Base-by-base conservation (phyloP, 2,113 vertebrate species). In the Callipepla californica region DNA sequence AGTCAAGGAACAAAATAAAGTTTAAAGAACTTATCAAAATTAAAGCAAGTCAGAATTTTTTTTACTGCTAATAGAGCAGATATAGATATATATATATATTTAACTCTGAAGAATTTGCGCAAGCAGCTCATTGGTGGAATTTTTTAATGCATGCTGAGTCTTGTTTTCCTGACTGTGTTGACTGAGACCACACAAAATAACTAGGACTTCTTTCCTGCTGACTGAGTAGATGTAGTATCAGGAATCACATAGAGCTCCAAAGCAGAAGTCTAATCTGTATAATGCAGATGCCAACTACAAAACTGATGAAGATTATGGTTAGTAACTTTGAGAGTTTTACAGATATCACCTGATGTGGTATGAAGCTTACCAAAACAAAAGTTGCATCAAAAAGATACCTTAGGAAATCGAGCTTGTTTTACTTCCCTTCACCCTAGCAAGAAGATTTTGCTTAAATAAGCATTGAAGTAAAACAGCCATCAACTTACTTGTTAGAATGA, bases 121-220 rank as follows among this genome's bases (percentile, higher is more conserved):
- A 48, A 89, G 18, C 38, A 70, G 45, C 70, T 94, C 57, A 26
- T 61, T 72, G 67, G 55, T 85, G 67, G 55, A 57, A 61, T 62
- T 91, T 91, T 87, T 63, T 80, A 90, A 92, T 77, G 80, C 23
- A n/a, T 90, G 82, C 89, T 63, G 51, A 87, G 13, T 84, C 85
- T 91, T 95, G 65, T 95, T 93, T 92, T 96, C 92, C 90, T 96
- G 91, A 93, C 67, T 85, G 83, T 89, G 25, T 95, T 89, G 58
- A 72, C 90, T 95, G 62, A 57, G 44, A 58, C 68, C 36, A 74
- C 57, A 85, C 63, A 89, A 57, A 21, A 80, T 94, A 94, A 94
- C 91, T 95, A 90, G 55, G 89, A 50, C 38, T 83, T 80, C 84
- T 95, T 94, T 53, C 26, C 76, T 92, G 78, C 92, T 94, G 86